A percentile compares a stretch with the other conserved stretches of the same genome.
These are phyloP conservation scores for Desmodus rotundus DNA, from an alignment of 2,113 vertebrate genomes.

Conservation along the genomic window DNA sequence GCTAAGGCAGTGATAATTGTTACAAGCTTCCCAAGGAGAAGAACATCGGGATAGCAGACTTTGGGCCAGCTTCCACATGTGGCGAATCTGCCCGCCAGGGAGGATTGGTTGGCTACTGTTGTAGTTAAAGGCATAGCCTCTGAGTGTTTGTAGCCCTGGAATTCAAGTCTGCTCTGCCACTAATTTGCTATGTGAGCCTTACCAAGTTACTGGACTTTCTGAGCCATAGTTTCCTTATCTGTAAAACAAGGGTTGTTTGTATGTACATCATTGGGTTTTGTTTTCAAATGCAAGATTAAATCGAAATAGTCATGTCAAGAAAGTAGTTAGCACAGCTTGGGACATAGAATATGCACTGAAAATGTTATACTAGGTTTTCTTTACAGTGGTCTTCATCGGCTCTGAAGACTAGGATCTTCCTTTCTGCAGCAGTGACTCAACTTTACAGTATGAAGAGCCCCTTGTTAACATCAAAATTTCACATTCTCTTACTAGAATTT, in stretches of 20 bases:
- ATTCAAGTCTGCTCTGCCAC: not conserved
- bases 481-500: slow-evolving; percentile 24
- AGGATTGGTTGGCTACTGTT: not conserved
- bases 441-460: not conserved
- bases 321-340: not conserved
- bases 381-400: not conserved
- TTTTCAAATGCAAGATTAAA: not conserved
- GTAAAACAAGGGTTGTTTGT: not conserved
- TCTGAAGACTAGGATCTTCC: not conserved
- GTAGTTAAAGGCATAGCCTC: not conserved
- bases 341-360: not conserved
- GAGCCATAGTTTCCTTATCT: not conserved
- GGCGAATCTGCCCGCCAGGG: not conserved
- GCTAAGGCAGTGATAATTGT: not conserved
- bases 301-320: not conserved
- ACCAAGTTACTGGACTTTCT: not conserved
- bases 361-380: not conserved
- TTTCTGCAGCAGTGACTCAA: not conserved
- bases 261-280: slow-evolving; percentile 22
- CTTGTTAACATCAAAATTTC: slow-evolving; percentile 1
- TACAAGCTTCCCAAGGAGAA: not conserved
- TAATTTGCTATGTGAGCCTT: not conserved
- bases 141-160: not conserved
- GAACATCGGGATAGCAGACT: not conserved
- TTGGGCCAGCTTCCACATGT: not conserved